Base-by-base conservation (phyloP, 2,113 vertebrate species). In the Dendrocopos noguchii region DNA sequence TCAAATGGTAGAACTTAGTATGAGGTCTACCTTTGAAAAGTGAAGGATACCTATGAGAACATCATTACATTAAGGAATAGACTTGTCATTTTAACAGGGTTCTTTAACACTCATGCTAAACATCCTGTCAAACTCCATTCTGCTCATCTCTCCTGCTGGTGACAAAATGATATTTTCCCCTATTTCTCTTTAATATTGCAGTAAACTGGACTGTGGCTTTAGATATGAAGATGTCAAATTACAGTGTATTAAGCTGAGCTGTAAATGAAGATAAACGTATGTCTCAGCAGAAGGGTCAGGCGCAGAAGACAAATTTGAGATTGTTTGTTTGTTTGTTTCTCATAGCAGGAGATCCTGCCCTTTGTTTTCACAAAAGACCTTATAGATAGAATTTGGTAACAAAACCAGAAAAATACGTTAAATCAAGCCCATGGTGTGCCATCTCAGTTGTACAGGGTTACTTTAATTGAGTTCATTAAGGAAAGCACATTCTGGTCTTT, bases 201-300 rank as follows among this genome's bases (percentile, higher is more conserved):
- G 57, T 71, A 73, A 94, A 84, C 85, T 86, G 31, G 6, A 14
- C 18, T 15, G 56, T 78, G 61, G 25, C 85, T 83, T 91, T 85
- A 93, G 76, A 80, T 67, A 52, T 34, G 12, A 27, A 72, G 82
- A 59, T 88, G 83, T 85, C 85, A 94, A 80, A 63, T 72, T 87
- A 19, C 42, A 76, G 60, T 87, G 66, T 86, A 91, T 83, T 93
- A 84, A 88, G 27, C 42, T 87, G 71, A 72, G 80, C 67, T 78
- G 65, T 81, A 91, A 84, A 84, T 90, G 80, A 88, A 88, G 76
- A 80, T 72, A 82, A 91, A 94, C 59, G 31, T 33, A 39, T 42
- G 34, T 81, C 82, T 86, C 66, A 44, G 74, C 60, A 88, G 75
- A 89, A 72, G 56, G 64, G 61, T 89, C 59, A 87, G 66, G 60